Evolutionary conservation across 2,888 invertebrate genomes (phyloP).

Genomic region (Platypus cylindrus): DNA sequence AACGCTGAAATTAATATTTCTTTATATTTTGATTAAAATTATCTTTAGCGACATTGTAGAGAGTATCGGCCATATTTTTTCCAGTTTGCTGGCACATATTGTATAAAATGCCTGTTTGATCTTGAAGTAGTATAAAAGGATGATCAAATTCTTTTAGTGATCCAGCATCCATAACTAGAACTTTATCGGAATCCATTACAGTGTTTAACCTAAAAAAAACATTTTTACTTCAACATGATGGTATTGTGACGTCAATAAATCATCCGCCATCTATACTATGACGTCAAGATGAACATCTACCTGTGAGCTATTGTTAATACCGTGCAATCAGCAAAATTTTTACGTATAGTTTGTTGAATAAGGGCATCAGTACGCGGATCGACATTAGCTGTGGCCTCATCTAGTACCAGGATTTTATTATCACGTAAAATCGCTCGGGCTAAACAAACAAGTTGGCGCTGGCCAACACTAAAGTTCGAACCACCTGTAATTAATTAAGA

Average conservation of each 20-base stretch:
- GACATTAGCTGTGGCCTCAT: constrained; percentile 75
- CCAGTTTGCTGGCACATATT: constrained; percentile 60
- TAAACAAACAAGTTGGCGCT: constrained; percentile 56
- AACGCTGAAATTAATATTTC: no score
- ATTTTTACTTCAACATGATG: no score
- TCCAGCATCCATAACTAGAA: constrained; percentile 71
- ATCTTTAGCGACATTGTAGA: constrained; percentile 45
- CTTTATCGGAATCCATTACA: constrained; percentile 72
- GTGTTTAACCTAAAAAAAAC: constrained; percentile 52
- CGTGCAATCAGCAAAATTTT: constrained; percentile 62
- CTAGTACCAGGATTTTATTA: constrained; percentile 28
- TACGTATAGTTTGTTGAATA: constrained; percentile 64
- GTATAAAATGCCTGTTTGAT: constrained; percentile 41
- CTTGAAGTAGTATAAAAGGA: constrained; percentile 51
- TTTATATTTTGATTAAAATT: constrained; percentile 17
- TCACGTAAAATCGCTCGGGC: constrained; percentile 48
- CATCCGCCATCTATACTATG: no score
- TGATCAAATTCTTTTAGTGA: constrained; percentile 63
- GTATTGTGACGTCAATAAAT: no score
- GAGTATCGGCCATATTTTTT: constrained; percentile 49
- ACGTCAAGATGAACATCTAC: constrained; percentile 1
- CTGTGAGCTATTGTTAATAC: constrained; percentile 77
- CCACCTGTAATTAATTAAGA: constrained; percentile 25
- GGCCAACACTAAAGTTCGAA: constrained; percentile 34
- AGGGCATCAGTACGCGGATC: constrained; percentile 65